Evolutionary conservation across 2,113 vertebrate genomes (phyloP), one percentile per base, ranked within the genome.

Genomic region (Pseudolaguvia tuberculata): DNA sequence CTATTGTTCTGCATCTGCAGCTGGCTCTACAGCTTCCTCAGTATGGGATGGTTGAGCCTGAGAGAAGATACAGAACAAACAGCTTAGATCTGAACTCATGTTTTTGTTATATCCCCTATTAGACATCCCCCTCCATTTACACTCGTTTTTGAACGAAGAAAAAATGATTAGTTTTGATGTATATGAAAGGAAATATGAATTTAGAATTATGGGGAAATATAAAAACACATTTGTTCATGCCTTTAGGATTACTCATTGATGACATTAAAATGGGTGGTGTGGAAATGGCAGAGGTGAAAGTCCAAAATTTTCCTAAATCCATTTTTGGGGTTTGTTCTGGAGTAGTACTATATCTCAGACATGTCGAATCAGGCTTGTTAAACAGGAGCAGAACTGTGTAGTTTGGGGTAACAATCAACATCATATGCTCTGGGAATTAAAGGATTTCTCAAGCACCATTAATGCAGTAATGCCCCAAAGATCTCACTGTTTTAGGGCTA

Each of bases 1-100:
- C 76, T 83, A 80, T 66, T 83, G 76, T 68, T 56, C 78, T 39
- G 62, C 78, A 11, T 78, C 72, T 69, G 75, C 14, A 27, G 73
- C 27, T 70, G 79, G 71, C 50, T 63, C 67, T 29, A 53, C 82
- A n/a, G 76, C 48, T 63, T 12, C 72, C 39, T 48, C 75, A 17
- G 59, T 39, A 70, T 79, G 57, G 25, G 75, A 51, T 2, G 71
- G 13, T 50, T 75, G 59, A 31, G 56, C 78, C 84, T 86, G 67
- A 39, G 42, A 80, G 72, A 13, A 67, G 42, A 76, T 14, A 51
- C 48, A 72, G 15, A 74, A 23, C 2, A 42, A 73, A 50, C 17
- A 29, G 1, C 39, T 76, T 53, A 72, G 45, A 11, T 42, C 42
- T 17, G 12, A 56, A 48, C 27, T 62, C 12, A 10, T 50, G 4